These are phyloP conservation scores for Ganaspis brasiliensis DNA, from an alignment of 2,888 invertebrate genomes.

Conservation along the genomic window DNA sequence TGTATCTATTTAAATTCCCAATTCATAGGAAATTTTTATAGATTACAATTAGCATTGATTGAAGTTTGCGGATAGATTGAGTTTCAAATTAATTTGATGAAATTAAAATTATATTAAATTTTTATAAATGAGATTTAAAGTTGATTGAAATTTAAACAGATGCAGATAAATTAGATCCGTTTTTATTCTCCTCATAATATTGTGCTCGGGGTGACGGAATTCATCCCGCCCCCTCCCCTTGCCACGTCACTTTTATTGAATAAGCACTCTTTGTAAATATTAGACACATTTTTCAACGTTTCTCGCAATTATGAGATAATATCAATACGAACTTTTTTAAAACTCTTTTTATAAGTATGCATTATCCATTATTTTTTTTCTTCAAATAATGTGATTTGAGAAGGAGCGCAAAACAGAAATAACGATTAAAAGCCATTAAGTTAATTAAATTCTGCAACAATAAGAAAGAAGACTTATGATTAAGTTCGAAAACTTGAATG, in stretches of 20 bases:
- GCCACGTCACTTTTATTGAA: not conserved
- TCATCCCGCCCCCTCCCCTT: too few relatives aligned
- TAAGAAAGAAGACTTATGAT: conserved; percentile 30
- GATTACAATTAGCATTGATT: too few relatives aligned
- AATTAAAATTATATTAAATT: too few relatives aligned
- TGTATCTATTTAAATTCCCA: too few relatives aligned
- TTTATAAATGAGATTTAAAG: too few relatives aligned
- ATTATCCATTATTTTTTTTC: not conserved
- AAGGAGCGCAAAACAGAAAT: conserved; percentile 7
- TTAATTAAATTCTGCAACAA: conserved; percentile 25
- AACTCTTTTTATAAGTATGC: not conserved
- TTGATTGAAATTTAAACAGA: too few relatives aligned
- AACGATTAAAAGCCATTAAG: conserved; percentile 20
- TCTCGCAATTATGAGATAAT: not conserved
- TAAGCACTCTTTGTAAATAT: not conserved
- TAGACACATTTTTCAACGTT: not conserved
- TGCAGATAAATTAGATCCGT: too few relatives aligned
- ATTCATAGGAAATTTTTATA: too few relatives aligned
- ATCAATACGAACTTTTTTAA: not conserved
- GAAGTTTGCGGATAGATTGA: too few relatives aligned
- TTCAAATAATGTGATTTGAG: not conserved
- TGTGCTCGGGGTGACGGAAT: too few relatives aligned
- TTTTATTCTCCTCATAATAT: too few relatives aligned
- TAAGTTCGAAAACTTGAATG: conserved; percentile 3
- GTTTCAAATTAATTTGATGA: too few relatives aligned